Evolutionary conservation across 2,888 invertebrate species (phyloP), one percentile per base, ranked within the genome.

Genomic region (Tipula helvola): DNA sequence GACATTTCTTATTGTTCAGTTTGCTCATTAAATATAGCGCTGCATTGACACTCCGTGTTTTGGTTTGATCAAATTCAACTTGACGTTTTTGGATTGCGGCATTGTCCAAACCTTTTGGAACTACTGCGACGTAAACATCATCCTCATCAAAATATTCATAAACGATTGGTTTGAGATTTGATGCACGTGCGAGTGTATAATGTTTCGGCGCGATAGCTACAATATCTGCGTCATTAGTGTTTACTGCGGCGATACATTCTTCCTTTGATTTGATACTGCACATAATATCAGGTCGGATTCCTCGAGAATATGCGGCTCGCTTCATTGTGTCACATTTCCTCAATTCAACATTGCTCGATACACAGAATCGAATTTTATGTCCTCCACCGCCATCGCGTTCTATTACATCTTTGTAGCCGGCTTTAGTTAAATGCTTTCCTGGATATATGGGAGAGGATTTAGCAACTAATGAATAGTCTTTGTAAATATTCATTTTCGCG

Each of bases 271-370:
- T 94, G 88, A 93, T 92, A 0, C 95, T 92, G 90, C 98, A 98
- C 89, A 96, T 95, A 86, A 97, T 93, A 88, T 94, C 94, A 0
- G 98, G 98, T 7, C 96, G 93, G 71, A 96, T 94, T 89, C 96
- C 95, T 87, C 96, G 93, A 3, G 96, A 95, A 90, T 94, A 95
- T 0, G 96, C 95, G 44, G 95, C 95, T 87, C 93, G 93, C 0
- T 94, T 93, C 89, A 97, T 93, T 0, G 93, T 93, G 13, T 93
- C 92, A 89, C 98, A 98, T 90, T 98, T 98, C 18, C 93, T 92
- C 88, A 94, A 90, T 88, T 96, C 96, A 2, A 93, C 93, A 52
- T 93, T 93, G 0, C 93, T 93, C 16, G 93, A 93, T 12, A 95
- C 94, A 89, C 97, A 97, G 89, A 95, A 90, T 88, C 95, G 93